Evolutionary conservation across 35 echinoderm and acorn worm genomes (phyloP).

Genomic region (Ptychodera flava): DNA sequence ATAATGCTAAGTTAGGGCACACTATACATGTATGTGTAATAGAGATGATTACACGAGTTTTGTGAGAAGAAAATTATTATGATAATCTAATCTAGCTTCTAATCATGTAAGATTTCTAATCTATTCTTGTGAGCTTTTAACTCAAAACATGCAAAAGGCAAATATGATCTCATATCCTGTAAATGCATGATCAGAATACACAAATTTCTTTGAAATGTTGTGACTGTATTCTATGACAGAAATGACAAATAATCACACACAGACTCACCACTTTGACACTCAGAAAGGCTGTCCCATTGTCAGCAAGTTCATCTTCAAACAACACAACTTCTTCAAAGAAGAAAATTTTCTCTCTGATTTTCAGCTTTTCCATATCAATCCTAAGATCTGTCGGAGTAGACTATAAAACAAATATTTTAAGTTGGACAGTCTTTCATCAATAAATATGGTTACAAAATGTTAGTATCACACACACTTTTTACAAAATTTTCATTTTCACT

Average conservation of each 20-base stretch:
- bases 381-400: conserved; percentile 36
- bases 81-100: background rate
- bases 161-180: background rate
- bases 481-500: too few species aligned
- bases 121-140: background rate
- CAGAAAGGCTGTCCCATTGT: conserved; percentile 80
- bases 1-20: too few species aligned
- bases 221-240: background rate
- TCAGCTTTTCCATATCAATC: conserved; percentile 90
- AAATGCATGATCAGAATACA: background rate
- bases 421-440: too few species aligned
- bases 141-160: background rate
- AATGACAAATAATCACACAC: too few species aligned
- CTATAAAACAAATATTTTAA: conserved; percentile 30
- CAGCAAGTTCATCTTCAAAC: conserved; percentile 97
- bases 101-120: background rate
- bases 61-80: too few species aligned
- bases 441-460: too few species aligned
- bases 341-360: conserved; percentile 84
- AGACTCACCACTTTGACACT: conserved; percentile 95
- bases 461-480: too few species aligned
- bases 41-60: too few species aligned
- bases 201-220: background rate
- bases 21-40: too few species aligned
- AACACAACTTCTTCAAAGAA: conserved; percentile 94